Evolutionary conservation across 2,113 vertebrate genomes (phyloP).

Genomic region (Isurus oxyrinchus): DNA sequence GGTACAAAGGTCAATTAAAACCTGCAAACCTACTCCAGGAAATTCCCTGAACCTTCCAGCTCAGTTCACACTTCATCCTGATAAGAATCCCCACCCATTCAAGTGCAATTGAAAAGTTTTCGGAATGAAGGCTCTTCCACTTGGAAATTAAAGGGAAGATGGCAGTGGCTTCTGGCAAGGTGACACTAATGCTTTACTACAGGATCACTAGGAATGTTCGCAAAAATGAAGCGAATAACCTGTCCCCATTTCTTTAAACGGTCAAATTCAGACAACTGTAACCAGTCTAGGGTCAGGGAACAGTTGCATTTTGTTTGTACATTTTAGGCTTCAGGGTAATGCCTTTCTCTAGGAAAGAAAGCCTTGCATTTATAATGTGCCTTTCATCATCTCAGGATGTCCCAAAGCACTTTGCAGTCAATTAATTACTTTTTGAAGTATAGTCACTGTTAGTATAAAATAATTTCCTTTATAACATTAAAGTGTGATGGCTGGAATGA

Average conservation of each 20-base stretch:
- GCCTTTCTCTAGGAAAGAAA: too few species aligned
- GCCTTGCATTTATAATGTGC: background rate
- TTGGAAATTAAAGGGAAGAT: background rate
- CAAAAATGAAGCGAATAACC: background rate
- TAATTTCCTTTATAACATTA: background rate
- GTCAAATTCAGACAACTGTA: background rate
- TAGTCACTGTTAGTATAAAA: background rate
- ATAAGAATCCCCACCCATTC: background rate
- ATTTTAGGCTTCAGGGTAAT: background rate
- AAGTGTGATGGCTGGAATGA: background rate
- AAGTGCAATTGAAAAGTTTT: background rate
- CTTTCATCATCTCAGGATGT: background rate
- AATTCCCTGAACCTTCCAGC: background rate
- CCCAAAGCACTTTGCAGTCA: background rate
- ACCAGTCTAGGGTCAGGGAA: background rate
- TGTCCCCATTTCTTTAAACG: background rate
- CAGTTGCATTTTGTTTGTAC: background rate
- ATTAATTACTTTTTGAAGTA: background rate
- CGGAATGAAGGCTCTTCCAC: background rate
- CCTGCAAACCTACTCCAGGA: background rate
- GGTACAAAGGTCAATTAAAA: conserved; percentile 12
- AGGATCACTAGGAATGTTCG: background rate
- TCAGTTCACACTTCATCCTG: background rate
- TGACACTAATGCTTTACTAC: background rate
- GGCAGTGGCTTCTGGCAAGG: background rate